These are phyloP conservation scores for Watsonalla cultraria DNA, from an alignment of 2,888 invertebrate species.

Conservation along the genomic window DNA sequence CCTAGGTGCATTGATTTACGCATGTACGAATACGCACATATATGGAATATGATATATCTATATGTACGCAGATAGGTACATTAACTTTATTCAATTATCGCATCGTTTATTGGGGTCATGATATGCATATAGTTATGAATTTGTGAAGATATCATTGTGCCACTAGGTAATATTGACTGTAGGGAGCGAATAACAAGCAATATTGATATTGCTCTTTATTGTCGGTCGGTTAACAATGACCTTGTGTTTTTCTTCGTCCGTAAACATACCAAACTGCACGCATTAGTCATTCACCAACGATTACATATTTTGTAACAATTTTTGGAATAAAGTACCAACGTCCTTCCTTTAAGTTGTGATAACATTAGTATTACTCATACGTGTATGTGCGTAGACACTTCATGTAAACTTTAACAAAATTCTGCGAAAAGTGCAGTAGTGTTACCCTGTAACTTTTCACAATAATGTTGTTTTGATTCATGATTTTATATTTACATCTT, in stretches of 20 bases:
- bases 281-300: slow-evolving; percentile 8
- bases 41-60: not conserved
- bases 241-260: slow-evolving; percentile 22
- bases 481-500: too few relatives aligned
- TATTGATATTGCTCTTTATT: slow-evolving; percentile 10
- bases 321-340: not conserved
- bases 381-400: slow-evolving; percentile 12
- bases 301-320: not conserved
- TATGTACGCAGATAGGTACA: not conserved
- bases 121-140: not conserved
- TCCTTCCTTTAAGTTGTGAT: too few relatives aligned
- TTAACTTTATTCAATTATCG: not conserved
- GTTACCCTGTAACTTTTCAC: too few relatives aligned
- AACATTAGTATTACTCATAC: too few relatives aligned
- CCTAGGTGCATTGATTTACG: slow-evolving; percentile 12
- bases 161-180: not conserved
- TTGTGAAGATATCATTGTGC: not conserved
- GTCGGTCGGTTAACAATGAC: slow-evolving; percentile 20
- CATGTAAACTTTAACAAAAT: slow-evolving; percentile 6
- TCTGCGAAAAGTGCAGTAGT: too few relatives aligned
- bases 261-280: slow-evolving; percentile 13
- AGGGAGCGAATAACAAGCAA: slow-evolving; percentile 7
- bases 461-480: too few relatives aligned
- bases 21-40: slow-evolving; percentile 4
- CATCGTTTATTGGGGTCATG: not conserved